Conservation (phyloP, 2,797 vertebrate species). For the Rousettus madagascariensis region DNA sequence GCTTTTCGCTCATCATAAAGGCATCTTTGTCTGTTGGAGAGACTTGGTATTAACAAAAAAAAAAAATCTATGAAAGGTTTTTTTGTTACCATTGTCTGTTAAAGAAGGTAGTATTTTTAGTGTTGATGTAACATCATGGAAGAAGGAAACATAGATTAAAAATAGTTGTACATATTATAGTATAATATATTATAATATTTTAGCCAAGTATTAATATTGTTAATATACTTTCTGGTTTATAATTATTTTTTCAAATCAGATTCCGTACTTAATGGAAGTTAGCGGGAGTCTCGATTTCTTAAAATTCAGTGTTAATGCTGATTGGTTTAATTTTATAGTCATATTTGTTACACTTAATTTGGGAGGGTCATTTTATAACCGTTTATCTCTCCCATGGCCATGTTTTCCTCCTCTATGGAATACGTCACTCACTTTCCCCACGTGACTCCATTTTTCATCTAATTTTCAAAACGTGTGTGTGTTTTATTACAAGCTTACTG, state of each 20-base stretch:
- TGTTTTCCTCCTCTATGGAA: background rate
- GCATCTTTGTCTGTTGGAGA: constrained; percentile 56
- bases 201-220: background rate
- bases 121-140: constrained; percentile 41
- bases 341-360: background rate
- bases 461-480: background rate
- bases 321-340: background rate
- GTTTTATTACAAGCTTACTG: background rate
- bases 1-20: constrained; percentile 66
- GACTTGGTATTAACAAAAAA: constrained; percentile 36
- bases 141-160: constrained; percentile 53
- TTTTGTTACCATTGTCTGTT: constrained; percentile 57
- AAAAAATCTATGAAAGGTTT: constrained; percentile 61
- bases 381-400: background rate
- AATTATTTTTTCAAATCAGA: constrained; percentile 41
- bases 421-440: background rate
- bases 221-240: constrained; percentile 8
- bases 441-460: background rate
- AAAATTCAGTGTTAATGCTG: background rate
- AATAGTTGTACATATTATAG: constrained; percentile 35
- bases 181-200: background rate
- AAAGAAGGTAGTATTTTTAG: constrained; percentile 67
- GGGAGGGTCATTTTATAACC: background rate
- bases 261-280: background rate
- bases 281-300: background rate